phyloP scores from a whole-genome alignment of 2,797 vertebrate genomes.

The Catostomus latipinnis region DNA sequence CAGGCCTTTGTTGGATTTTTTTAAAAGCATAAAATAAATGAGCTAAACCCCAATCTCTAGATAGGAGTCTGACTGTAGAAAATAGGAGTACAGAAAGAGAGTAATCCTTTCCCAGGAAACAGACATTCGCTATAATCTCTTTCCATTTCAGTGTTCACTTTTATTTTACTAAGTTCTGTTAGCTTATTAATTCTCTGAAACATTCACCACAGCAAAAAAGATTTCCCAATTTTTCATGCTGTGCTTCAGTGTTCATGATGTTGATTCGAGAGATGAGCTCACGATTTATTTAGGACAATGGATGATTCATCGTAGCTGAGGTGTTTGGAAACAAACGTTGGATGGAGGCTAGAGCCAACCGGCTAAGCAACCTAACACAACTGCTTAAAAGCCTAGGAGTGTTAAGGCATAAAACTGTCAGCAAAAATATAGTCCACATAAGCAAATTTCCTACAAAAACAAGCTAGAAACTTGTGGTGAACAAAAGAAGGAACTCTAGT shows the following conservation, averaged over 20 bases:
- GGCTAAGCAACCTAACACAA: slow-evolving; percentile 27
- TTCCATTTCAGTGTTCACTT: slow-evolving; percentile 67
- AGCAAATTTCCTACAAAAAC: slow-evolving; percentile 39
- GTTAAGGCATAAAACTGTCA: slow-evolving; percentile 53
- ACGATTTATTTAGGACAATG: slow-evolving; percentile 47
- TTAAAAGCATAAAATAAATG: slow-evolving; percentile 72
- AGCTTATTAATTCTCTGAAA: slow-evolving; percentile 72
- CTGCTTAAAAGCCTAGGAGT: slow-evolving; percentile 9
- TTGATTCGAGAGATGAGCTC: slow-evolving; percentile 39
- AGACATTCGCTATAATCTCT: slow-evolving; percentile 67
- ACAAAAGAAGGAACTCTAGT: slow-evolving; percentile 59
- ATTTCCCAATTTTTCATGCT: slow-evolving; percentile 59
- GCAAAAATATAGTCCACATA: slow-evolving; percentile 51
- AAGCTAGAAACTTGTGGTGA: slow-evolving; percentile 58
- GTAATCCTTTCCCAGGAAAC: slow-evolving; percentile 73
- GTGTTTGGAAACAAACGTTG: slow-evolving; percentile 23
- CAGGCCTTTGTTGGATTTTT: slow-evolving; percentile 54
- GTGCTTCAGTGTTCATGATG: slow-evolving; percentile 46
- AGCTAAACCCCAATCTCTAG: slow-evolving; percentile 68
- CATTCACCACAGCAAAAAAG: slow-evolving; percentile 61
- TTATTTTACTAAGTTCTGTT: slow-evolving; percentile 64
- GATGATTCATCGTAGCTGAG: slow-evolving; percentile 47
- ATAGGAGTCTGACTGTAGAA: slow-evolving; percentile 67
- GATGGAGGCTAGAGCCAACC: slow-evolving; percentile 24
- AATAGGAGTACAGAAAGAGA: slow-evolving; percentile 57